These are phyloP conservation scores for Tiliacea citrago DNA, from an alignment of 2,888 invertebrate species.

Conservation along the genomic window DNA sequence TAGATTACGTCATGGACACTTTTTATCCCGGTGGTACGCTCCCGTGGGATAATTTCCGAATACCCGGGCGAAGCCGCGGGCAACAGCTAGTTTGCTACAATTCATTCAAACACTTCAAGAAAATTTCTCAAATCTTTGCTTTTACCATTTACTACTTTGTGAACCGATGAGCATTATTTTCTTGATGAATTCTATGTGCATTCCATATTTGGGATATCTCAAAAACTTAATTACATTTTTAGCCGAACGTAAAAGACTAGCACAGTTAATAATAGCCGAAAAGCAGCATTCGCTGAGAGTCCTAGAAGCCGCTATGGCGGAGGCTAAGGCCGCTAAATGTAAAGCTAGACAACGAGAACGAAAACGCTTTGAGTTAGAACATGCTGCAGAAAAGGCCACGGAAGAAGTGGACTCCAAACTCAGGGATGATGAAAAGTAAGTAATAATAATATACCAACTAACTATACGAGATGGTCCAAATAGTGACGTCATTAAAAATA, in stretches of 20 bases:
- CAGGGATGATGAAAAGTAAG: slow-evolving; percentile 83
- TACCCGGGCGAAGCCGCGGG: no score
- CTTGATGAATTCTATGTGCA: not conserved
- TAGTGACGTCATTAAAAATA: no score
- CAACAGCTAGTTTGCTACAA: not conserved
- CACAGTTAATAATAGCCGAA: slow-evolving; percentile 87
- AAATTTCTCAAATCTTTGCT: not conserved
- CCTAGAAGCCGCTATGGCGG: slow-evolving; percentile 87
- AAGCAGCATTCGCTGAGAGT: slow-evolving; percentile 87
- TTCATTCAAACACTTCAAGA: not conserved
- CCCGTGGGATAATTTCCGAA: no score
- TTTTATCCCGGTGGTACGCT: no score
- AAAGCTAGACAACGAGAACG: slow-evolving; percentile 79
- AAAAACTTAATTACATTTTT: slow-evolving; percentile 49
- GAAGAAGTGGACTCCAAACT: slow-evolving; percentile 85
- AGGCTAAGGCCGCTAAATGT: slow-evolving; percentile 83
- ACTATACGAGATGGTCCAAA: no score
- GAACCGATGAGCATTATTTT: not conserved
- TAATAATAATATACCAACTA: not conserved
- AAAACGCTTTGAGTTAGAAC: slow-evolving; percentile 74
- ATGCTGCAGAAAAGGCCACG: slow-evolving; percentile 75
- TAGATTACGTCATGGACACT: no score
- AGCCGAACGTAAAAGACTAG: slow-evolving; percentile 87
- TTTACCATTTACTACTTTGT: not conserved
- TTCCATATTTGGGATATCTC: not conserved